Conservation (phyloP, 2,113 vertebrate genomes). For the Takifugu bimaculatus region DNA sequence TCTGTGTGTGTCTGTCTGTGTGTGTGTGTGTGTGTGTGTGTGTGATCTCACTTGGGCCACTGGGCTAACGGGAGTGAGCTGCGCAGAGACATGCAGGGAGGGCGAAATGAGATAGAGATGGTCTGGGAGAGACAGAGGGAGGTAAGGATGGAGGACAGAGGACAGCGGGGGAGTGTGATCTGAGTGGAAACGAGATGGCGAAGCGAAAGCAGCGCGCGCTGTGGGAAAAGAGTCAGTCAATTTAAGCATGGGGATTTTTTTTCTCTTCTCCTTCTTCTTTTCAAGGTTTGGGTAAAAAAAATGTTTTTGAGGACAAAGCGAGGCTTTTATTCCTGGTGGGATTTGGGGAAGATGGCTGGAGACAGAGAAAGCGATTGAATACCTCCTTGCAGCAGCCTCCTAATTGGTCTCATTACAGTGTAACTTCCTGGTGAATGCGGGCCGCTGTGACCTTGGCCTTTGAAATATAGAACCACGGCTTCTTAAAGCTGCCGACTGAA, state of each 20-base stretch:
- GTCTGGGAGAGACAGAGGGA: slow-evolving; percentile 15
- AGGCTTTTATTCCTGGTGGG: slow-evolving; percentile 52
- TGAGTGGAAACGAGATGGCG: slow-evolving; percentile 26
- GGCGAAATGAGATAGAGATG: slow-evolving; percentile 20
- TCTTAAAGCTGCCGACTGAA: slow-evolving; percentile 39
- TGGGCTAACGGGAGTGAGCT: slow-evolving; percentile 26
- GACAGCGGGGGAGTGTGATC: slow-evolving; percentile 32
- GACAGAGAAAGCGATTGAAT: slow-evolving; percentile 50
- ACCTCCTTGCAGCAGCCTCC: slow-evolving; percentile 52
- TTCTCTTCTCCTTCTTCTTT: slow-evolving; percentile 46
- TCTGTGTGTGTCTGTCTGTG: not conserved
- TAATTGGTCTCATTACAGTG: slow-evolving; percentile 74
- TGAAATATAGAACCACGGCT: slow-evolving; percentile 64
- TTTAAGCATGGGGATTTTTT: slow-evolving; percentile 20
- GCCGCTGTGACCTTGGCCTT: slow-evolving; percentile 71
- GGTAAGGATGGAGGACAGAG: slow-evolving; percentile 5
- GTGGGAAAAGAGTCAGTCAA: slow-evolving; percentile 41
- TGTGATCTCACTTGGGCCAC: not conserved
- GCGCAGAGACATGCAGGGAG: slow-evolving; percentile 9
- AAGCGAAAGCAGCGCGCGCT: slow-evolving; percentile 10
- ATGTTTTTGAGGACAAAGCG: slow-evolving; percentile 51
- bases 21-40: not conserved
- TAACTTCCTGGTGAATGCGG: slow-evolving; percentile 67
- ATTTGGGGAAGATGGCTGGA: slow-evolving; percentile 22
- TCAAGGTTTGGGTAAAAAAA: slow-evolving; percentile 39